Evolutionary conservation across 1,140 invertebrate genomes (phyloP), one percentile per base, ranked within the genome.

Genomic region (Zaprionus taronus): DNA sequence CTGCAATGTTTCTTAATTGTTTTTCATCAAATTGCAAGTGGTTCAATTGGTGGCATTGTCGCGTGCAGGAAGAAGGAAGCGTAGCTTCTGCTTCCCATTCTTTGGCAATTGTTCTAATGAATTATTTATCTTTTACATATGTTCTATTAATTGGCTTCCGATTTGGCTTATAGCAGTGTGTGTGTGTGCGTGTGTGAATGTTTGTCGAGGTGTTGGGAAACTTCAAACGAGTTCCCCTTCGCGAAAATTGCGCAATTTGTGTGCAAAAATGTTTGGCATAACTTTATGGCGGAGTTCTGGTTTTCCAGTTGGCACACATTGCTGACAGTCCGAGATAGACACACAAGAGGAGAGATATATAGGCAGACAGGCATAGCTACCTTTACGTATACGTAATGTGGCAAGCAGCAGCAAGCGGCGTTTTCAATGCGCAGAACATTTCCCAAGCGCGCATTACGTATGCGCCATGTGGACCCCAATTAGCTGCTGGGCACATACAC

Each of bases 361-460:
- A 34, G 9, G 63, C 49, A 58, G 61, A 73, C 65, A 71, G 58
- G 79, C 69, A 55, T 28, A 15, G n/a, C 41, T 64, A 22, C 22
- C 12, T 22, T 12, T 47, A 73, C 81, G 81, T 81, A 89, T 89
- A 89, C 78, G 84, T 89, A 79, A 87, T 67, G 60, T 31, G 53
- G 53, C 53, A 60, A 51, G 58, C 53, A 53, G 31, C 24, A 60
- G 57, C 24, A 80, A 74, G 9, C 9, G 47, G 47, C 20, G 47
- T 12, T 49, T 72, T 80, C 77, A 79, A 79, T 77, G 83, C 62
- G 14, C 70, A 76, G 80, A 76, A 77, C 68, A 89, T 90, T 87
- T 87, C 84, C 84, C 84, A 87, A 79, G 85, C 84, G 69, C 81
- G 47, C 44, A 87, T 87, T 87, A 89, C 84, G 84, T 89, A 89